phyloP scores from a whole-genome alignment of 2,113 vertebrate species.

The Trachemys scripta region DNA sequence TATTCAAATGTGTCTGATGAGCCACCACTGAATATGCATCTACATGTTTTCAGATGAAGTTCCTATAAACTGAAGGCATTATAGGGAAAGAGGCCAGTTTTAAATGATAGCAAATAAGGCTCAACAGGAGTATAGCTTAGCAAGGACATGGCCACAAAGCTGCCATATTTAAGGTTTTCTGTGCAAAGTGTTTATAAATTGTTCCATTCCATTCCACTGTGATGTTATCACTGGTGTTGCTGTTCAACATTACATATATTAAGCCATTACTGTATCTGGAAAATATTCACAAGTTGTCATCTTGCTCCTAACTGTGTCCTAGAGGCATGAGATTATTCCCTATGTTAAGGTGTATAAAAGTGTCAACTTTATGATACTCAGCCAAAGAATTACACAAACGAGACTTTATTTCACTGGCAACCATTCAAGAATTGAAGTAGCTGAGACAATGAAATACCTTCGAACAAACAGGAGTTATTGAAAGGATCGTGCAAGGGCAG shows the following conservation, averaged over 20 bases:
- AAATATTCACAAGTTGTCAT: slow-evolving; percentile 61
- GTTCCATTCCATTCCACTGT: not conserved
- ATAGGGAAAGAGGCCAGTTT: not conserved
- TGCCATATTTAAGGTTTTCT: not conserved
- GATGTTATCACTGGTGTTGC: slow-evolving; percentile 36
- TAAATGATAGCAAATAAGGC: not conserved
- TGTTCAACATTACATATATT: slow-evolving; percentile 19
- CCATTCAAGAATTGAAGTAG: slow-evolving; percentile 48
- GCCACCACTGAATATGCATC: not conserved
- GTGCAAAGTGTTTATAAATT: not conserved
- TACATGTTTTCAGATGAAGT: not conserved
- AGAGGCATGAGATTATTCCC: slow-evolving; percentile 19
- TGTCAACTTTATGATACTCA: slow-evolving; percentile 40
- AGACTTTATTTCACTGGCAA: slow-evolving; percentile 46
- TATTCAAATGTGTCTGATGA: not conserved
- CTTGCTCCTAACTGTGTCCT: slow-evolving; percentile 50
- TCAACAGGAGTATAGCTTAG: not conserved
- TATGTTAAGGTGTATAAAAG: not conserved
- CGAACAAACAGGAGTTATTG: slow-evolving; percentile 58
- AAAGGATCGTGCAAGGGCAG: slow-evolving; percentile 58
- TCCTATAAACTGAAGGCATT: not conserved
- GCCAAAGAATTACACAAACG: slow-evolving; percentile 32
- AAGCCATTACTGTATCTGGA: slow-evolving; percentile 50
- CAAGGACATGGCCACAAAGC: not conserved
- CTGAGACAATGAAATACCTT: slow-evolving; percentile 21